Percentiles rank a stretch among this genome's conserved stretches.
Evolutionary conservation across 1,140 invertebrate genomes (phyloP).

Genomic region (Leguminivora glycinivorella): DNA sequence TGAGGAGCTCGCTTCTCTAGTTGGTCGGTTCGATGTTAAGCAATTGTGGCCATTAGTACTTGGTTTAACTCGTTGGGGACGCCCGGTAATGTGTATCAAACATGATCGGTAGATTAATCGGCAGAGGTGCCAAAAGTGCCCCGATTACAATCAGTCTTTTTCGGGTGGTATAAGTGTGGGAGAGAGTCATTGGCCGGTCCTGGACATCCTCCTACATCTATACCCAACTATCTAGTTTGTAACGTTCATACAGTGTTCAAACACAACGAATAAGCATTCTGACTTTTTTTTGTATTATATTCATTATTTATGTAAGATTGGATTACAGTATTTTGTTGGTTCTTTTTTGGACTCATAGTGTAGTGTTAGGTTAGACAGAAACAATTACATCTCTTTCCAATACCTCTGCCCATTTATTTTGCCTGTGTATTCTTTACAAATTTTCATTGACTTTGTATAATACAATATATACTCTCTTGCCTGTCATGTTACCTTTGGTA

Average conservation of each 20-base stretch:
- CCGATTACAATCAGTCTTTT: neutral
- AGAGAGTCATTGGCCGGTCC: neutral
- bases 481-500: constrained; percentile 12
- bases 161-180: neutral
- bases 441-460: neutral
- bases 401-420: constrained; percentile 54
- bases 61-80: constrained; percentile 38
- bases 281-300: constrained; percentile 63
- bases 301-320: constrained; percentile 57
- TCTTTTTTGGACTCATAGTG: constrained; percentile 45
- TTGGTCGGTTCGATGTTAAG: constrained; percentile 35
- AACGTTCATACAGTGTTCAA: constrained; percentile 53
- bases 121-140: constrained; percentile 47
- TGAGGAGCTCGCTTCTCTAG: constrained; percentile 29
- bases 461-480: constrained; percentile 10
- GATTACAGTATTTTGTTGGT: constrained; percentile 60
- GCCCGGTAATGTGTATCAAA: constrained; percentile 33
- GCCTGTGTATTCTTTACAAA: neutral
- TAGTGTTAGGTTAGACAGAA: constrained; percentile 51
- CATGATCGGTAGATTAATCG: constrained; percentile 36
- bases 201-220: neutral
- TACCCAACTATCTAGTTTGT: constrained; percentile 37
- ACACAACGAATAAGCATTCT: constrained; percentile 56
- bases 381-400: constrained; percentile 44
- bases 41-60: constrained; percentile 50